Conservation (phyloP, 2,888 invertebrate species). For the Gibbula magus region DNA sequence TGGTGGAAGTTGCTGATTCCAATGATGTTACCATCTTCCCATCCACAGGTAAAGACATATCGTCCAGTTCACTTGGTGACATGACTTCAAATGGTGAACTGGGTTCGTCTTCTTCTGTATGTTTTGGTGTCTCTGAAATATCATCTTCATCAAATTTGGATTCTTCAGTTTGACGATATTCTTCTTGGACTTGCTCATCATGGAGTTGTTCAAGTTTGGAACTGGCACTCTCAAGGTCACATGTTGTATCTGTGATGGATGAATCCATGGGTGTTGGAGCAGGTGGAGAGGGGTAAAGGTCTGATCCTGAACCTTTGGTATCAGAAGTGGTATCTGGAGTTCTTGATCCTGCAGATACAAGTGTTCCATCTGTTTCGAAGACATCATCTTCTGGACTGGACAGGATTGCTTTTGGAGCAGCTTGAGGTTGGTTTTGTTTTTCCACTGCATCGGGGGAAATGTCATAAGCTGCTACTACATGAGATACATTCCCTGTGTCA, state of each 20-base stretch:
- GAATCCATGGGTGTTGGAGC: slow-evolving; percentile 63
- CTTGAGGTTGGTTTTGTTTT: slow-evolving; percentile 80
- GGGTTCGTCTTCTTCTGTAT: slow-evolving; percentile 47
- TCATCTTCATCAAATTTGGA: slow-evolving; percentile 29
- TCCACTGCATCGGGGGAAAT: slow-evolving; percentile 73
- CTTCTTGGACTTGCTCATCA: slow-evolving; percentile 49
- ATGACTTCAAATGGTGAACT: slow-evolving; percentile 72
- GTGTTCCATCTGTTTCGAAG: slow-evolving; percentile 73
- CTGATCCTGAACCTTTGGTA: slow-evolving; percentile 41
- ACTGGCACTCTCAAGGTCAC: slow-evolving; percentile 57
- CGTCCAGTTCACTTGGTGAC: slow-evolving; percentile 57
- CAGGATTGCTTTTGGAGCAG: slow-evolving; percentile 69
- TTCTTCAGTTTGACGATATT: slow-evolving; percentile 38
- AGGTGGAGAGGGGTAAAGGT: slow-evolving; percentile 58
- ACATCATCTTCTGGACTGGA: slow-evolving; percentile 76
- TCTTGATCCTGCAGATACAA: slow-evolving; percentile 42
- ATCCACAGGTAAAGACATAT: slow-evolving; percentile 27
- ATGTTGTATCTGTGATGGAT: slow-evolving; percentile 40
- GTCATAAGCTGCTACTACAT: slow-evolving; percentile 72
- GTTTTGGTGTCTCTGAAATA: slow-evolving; percentile 5
- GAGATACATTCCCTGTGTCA: slow-evolving; percentile 76
- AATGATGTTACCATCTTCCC: slow-evolving; percentile 29
- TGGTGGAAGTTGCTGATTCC: slow-evolving; percentile 36
- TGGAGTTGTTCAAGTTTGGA: slow-evolving; percentile 55
- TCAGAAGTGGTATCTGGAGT: slow-evolving; percentile 36